Base-by-base conservation (phyloP, 2,888 invertebrate species). In the Ochropacha duplaris region DNA sequence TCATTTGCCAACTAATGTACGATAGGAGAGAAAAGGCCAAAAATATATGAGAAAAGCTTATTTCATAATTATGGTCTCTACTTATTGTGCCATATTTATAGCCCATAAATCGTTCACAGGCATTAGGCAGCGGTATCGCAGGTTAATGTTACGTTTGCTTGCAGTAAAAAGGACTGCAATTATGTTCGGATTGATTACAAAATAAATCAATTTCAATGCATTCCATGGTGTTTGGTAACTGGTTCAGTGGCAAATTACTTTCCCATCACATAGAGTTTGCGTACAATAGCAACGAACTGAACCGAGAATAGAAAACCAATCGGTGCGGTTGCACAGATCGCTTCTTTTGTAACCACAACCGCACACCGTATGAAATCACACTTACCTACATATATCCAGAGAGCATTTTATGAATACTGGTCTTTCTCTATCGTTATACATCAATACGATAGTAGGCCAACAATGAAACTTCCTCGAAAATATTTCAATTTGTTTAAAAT, bases 281-380 rank as follows among this genome's bases (percentile, higher is more conserved):
- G 64, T 62, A 75, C 76, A 72, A 69, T 73, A 64, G 72, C 71
- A 67, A 65, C 58, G 63, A 68, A 52, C 31, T 5, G 44, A 44
- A 44, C 44, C 44, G 71, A 67, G 74, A 78, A 78, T 82, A 76
- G 81, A 82, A 52, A 83, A 78, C 70, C 81, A 79, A 83, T 84
- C 76, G 76, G 61, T 82, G 85, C 67, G 87, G 86, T 86, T 79
- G 73, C 80, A 70, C 59, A 73, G 78, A 83, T 81, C 78, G 77
- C 83, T 83, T 84, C 84, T 84, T 83, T 83, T 82, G 80, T 77
- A 79, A 87, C 87, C 87, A 69, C 87, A 85, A 64, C n/a, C n/a
- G n/a, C n/a, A n/a, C 57, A 69, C 72, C 76, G 78, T 78, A 79
- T 79, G 78, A 79, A 83, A 80, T 81, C 78, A 75, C 75, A 78